Evolutionary conservation across 1,140 invertebrate species (phyloP).

Genomic region (Camponotus pennsylvanicus): DNA sequence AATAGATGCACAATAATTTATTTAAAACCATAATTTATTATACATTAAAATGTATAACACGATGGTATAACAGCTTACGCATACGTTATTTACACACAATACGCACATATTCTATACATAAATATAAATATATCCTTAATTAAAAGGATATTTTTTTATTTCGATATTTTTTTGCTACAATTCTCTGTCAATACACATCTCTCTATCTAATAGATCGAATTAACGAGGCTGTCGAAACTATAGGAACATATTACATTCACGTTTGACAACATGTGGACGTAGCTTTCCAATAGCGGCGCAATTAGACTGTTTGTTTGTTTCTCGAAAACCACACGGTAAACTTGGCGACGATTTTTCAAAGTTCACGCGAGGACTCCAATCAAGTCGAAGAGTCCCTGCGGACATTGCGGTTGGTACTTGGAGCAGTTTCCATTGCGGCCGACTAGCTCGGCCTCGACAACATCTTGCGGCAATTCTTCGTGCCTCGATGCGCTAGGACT

Average conservation of each 20-base stretch:
- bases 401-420: conserved; percentile 82
- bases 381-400: conserved; percentile 84
- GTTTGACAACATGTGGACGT: background rate
- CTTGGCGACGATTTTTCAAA: conserved; percentile 64
- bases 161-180: background rate
- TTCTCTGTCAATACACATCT: background rate
- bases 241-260: background rate
- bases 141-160: background rate
- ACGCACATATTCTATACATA: background rate
- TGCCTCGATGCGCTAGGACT: conserved; percentile 82
- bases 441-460: conserved; percentile 81
- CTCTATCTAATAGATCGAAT: background rate
- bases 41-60: no score
- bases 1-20: background rate
- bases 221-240: background rate
- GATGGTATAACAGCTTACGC: background rate
- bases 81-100: background rate
- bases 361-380: conserved; percentile 81
- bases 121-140: background rate
- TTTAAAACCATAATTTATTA: background rate
- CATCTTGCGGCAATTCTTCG: conserved; percentile 81
- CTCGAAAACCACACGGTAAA: conserved; percentile 21
- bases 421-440: conserved; percentile 83
- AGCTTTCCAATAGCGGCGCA: conserved; percentile 16
- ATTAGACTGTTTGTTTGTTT: conserved; percentile 39